Evolutionary conservation across 1,140 invertebrate species (phyloP).

Genomic region (Anoplophora glabripennis): DNA sequence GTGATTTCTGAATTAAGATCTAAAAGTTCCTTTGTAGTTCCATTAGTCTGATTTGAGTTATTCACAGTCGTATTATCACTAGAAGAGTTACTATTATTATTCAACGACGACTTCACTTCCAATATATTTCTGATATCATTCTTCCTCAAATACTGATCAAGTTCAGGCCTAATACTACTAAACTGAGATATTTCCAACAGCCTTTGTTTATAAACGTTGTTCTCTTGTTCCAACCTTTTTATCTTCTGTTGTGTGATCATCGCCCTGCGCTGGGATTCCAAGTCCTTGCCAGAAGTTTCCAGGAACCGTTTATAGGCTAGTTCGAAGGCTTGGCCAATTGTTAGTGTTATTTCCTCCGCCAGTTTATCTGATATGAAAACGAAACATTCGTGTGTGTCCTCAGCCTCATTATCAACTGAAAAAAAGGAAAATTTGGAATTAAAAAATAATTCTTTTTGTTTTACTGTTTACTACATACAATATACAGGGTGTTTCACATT

Average conservation of each 20-base stretch:
- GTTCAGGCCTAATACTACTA: slow-evolving; percentile 39
- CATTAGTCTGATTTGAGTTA: slow-evolving; percentile 40
- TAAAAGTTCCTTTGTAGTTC: slow-evolving; percentile 42
- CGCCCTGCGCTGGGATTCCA: slow-evolving; percentile 68
- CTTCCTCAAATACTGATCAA: slow-evolving; percentile 45
- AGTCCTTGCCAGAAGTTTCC: slow-evolving; percentile 72
- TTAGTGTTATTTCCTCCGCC: slow-evolving; percentile 94
- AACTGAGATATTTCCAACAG: slow-evolving; percentile 58
- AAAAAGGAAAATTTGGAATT: slow-evolving; percentile 1
- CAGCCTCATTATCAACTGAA: slow-evolving; percentile 40
- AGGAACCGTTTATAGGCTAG: slow-evolving; percentile 88
- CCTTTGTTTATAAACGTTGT: slow-evolving; percentile 64
- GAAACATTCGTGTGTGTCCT: slow-evolving; percentile 88
- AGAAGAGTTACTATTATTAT: slow-evolving; percentile 17
- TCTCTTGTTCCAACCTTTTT: slow-evolving; percentile 69
- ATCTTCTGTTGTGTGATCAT: slow-evolving; percentile 73
- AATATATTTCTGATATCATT: slow-evolving; percentile 45
- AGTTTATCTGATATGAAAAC: slow-evolving; percentile 96
- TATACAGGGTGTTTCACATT: too few relatives aligned
- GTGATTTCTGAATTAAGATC: slow-evolving; percentile 38
- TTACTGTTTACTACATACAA: too few relatives aligned
- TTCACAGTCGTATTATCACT: slow-evolving; percentile 6
- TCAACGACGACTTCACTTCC: slow-evolving; percentile 29
- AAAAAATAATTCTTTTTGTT: background rate
- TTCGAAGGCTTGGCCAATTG: slow-evolving; percentile 96